Percentiles rank a stretch among this genome's conserved stretches.
Conservation (phyloP, 2,888 invertebrate species). For the Agrochola lota region DNA sequence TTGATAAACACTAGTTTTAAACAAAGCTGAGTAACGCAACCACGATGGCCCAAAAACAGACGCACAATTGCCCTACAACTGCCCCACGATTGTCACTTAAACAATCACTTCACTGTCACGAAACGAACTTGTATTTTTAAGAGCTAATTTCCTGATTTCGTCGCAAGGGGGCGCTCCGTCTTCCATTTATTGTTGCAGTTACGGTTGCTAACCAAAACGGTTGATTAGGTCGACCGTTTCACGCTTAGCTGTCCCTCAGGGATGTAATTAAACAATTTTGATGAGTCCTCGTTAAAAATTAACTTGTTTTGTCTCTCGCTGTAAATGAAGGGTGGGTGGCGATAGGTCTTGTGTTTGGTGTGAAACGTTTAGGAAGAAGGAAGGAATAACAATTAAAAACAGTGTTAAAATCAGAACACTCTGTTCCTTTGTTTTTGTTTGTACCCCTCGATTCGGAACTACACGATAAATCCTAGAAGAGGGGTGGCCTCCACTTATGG, state of each 20-base stretch:
- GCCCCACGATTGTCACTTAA: constrained; percentile 18
- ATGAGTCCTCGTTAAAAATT: constrained; percentile 84
- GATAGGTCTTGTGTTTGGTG: constrained; percentile 51
- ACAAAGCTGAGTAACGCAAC: neutral
- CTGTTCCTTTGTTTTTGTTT: neutral
- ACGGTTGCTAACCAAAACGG: constrained; percentile 74
- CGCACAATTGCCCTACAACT: constrained; percentile 11
- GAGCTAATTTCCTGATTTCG: constrained; percentile 79
- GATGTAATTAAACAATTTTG: constrained; percentile 87
- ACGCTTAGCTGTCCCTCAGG: constrained; percentile 80
- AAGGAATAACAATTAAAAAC: constrained; percentile 16
- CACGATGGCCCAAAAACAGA: neutral
- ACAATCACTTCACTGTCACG: constrained; percentile 39
- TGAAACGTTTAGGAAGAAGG: constrained; percentile 12
- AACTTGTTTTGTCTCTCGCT: constrained; percentile 79
- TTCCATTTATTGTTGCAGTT: constrained; percentile 76
- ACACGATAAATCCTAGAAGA: neutral
- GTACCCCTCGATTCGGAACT: neutral
- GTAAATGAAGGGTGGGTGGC: constrained; percentile 39
- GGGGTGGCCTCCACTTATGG: too few relatives aligned
- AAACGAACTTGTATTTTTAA: constrained; percentile 75
- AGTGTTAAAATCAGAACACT: constrained; percentile 5
- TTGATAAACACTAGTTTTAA: neutral
- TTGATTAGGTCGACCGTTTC: constrained; percentile 79
- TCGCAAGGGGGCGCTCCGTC: constrained; percentile 67